These are phyloP conservation scores for Galbula dea DNA, from an alignment of 2,113 vertebrate species.

Conservation along the genomic window DNA sequence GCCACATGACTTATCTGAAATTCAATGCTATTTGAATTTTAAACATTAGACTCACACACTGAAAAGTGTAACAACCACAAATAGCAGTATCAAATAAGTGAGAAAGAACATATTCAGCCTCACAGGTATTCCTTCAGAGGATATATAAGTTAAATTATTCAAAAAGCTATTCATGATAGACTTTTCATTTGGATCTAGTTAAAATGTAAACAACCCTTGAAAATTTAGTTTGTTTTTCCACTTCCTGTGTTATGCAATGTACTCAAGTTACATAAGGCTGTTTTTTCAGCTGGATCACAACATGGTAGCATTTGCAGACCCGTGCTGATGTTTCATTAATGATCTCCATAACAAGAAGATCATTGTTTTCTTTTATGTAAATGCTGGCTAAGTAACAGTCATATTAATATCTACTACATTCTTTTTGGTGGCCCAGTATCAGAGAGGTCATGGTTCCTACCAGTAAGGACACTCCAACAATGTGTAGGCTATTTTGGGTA, in stretches of 20 bases:
- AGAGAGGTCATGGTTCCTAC: slow-evolving; percentile 5
- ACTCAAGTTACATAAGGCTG: slow-evolving; percentile 32
- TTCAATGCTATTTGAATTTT: background rate
- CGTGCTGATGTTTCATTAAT: slow-evolving; percentile 61
- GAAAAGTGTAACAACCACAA: background rate
- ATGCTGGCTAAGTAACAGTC: slow-evolving; percentile 37
- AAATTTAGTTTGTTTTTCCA: slow-evolving; percentile 48
- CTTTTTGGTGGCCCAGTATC: slow-evolving; percentile 18
- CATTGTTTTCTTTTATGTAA: slow-evolving; percentile 53
- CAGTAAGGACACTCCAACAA: background rate
- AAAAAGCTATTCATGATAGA: background rate
- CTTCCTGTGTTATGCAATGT: slow-evolving; percentile 19
- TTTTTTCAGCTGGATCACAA: slow-evolving; percentile 62
- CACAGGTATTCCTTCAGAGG: background rate
- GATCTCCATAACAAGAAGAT: slow-evolving; percentile 54
- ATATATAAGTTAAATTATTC: background rate
- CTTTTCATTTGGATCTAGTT: background rate
- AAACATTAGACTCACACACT: background rate
- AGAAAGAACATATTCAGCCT: background rate
- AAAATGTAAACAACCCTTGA: slow-evolving; percentile 22
- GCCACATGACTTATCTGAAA: background rate
- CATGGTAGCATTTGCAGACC: slow-evolving; percentile 31
- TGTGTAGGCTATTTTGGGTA: background rate
- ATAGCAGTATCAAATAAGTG: background rate
- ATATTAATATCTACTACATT: slow-evolving; percentile 36